These are phyloP conservation scores for Amphilophus citrinellus DNA, from an alignment of 2,113 vertebrate species.

Conservation along the genomic window DNA sequence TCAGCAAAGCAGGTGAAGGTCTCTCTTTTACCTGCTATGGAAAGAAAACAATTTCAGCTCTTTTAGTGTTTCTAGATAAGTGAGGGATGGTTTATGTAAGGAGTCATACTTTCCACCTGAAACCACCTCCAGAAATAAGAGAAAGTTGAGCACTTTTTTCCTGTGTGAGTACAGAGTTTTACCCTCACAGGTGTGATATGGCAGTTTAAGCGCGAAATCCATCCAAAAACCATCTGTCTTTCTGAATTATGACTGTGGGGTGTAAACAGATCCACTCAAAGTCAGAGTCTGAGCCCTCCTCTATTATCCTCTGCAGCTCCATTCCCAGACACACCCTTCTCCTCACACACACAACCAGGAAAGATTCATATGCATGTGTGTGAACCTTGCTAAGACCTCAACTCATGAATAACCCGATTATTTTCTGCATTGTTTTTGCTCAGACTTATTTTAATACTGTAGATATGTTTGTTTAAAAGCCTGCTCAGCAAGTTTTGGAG, in stretches of 20 bases:
- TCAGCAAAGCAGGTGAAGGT: not conserved
- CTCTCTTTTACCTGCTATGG: not conserved
- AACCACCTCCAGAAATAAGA: not conserved
- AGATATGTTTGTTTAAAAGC: not conserved
- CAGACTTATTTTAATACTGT: too few species aligned
- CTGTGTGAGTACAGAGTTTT: not conserved
- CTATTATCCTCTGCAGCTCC: conserved; percentile 58
- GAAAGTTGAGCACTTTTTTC: not conserved
- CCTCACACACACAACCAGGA: not conserved
- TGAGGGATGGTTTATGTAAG: not conserved
- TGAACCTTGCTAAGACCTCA: not conserved
- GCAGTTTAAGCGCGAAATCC: conserved; percentile 26
- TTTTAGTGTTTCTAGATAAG: not conserved
- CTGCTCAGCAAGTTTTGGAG: conserved; percentile 21
- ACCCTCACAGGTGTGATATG: conserved; percentile 22
- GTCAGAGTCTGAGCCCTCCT: conserved; percentile 50
- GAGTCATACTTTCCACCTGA: not conserved
- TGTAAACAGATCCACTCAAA: conserved; percentile 71
- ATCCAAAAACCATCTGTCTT: conserved; percentile 29
- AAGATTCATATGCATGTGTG: not conserved
- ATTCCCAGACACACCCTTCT: conserved; percentile 75
- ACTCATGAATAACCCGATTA: not conserved
- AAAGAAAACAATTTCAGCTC: not conserved
- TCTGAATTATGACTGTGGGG: conserved; percentile 60
- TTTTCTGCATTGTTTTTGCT: too few species aligned